These are phyloP conservation scores for Cephus nigrinus DNA, from an alignment of 2,888 invertebrate species.

Conservation along the genomic window DNA sequence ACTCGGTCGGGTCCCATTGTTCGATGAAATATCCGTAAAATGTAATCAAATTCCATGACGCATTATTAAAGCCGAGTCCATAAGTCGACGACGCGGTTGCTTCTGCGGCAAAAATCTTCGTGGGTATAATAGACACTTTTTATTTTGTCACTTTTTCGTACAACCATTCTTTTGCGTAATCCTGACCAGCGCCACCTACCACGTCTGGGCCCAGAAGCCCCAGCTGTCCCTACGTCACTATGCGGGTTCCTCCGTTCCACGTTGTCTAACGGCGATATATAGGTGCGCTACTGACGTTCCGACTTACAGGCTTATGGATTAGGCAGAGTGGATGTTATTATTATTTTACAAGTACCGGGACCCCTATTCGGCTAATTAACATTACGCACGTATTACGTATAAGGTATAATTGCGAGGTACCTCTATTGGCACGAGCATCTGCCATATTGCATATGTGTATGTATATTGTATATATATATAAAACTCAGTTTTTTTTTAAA, in stretches of 20 bases:
- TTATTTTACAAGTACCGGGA: neutral
- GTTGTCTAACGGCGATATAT: neutral
- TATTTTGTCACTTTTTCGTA: neutral
- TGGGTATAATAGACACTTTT: neutral
- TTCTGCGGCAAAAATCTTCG: neutral
- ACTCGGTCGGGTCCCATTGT: neutral
- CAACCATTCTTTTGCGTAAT: neutral
- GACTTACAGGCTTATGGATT: neutral
- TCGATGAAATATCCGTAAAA: constrained; percentile 16
- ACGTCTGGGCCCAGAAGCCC: neutral
- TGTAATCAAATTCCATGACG: constrained; percentile 19
- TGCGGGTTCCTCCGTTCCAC: neutral
- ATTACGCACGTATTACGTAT: neutral
- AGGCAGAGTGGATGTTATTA: neutral
- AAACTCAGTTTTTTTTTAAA: neutral
- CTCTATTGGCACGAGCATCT: neutral
- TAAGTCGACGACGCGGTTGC: neutral
- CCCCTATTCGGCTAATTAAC: neutral
- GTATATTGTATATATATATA: no score
- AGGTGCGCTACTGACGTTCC: neutral
- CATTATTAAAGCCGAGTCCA: constrained; percentile 15
- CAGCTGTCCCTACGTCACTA: neutral
- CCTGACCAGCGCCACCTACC: neutral
- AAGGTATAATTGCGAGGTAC: neutral
- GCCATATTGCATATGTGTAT: neutral